Conservation (phyloP, 2,888 invertebrate genomes). For the Drosophila histrio region DNA sequence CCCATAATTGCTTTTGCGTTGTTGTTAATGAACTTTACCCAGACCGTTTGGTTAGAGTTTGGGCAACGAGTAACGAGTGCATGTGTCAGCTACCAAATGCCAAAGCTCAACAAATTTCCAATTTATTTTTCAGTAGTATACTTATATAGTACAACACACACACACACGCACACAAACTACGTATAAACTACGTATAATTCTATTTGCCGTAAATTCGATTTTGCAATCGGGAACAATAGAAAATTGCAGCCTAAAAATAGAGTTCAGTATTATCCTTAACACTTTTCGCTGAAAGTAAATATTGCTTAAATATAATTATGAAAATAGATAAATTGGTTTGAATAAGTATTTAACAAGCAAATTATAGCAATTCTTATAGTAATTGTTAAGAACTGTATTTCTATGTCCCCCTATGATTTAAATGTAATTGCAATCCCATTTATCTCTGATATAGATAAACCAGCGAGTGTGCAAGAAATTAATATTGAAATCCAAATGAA, state of each 20-base stretch:
- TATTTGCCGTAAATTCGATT: conserved; percentile 41
- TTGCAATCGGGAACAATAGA: conserved; percentile 25
- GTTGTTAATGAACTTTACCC: conserved; percentile 45
- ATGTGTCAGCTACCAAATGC: conserved; percentile 43
- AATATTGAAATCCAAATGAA: no score
- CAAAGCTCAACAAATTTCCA: conserved; percentile 31
- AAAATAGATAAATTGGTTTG: neutral
- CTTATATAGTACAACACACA: neutral
- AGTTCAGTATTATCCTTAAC: neutral
- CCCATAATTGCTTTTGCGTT: conserved; percentile 2
- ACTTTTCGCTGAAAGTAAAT: neutral
- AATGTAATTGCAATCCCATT: no score
- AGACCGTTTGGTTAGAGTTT: neutral
- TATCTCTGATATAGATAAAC: neutral
- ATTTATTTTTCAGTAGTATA: conserved; percentile 23
- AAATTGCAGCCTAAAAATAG: conserved; percentile 2
- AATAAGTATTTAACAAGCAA: neutral
- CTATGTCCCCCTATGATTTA: no score
- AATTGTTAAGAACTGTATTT: no score
- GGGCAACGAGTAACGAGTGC: neutral
- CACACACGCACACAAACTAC: neutral
- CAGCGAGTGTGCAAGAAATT: no score
- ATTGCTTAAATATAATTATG: neutral
- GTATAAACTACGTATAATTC: conserved; percentile 6
- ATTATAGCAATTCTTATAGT: neutral